Base-by-base conservation (phyloP, 2,888 invertebrate genomes). In the Oxytorus armatus region DNA sequence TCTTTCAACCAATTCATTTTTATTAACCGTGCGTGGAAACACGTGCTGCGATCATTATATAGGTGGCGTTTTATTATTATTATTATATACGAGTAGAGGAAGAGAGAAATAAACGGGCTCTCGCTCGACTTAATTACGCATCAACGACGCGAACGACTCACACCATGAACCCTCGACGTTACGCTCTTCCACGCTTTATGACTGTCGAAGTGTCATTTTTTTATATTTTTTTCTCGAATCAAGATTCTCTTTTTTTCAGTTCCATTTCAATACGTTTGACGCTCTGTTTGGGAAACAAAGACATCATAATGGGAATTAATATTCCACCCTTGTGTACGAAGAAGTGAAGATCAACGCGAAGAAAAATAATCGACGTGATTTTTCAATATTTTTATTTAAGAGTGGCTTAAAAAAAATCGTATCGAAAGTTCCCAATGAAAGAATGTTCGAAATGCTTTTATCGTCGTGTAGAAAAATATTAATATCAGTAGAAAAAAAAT, bases 31-130 rank as follows among this genome's bases (percentile, higher is more conserved):
- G 77, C 65, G 42, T 55, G 69, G 76, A 49, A 80, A 86, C 88
- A 86, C 87, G 86, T 86, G 85, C 79, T 79, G 81, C 79, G 82
- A 81, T 82, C 82, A 86, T 88, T 87, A 61, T n/a, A 23, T 36
- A 81, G 70, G 73, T 63, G 78, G 65, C 61, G 66, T 83, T 82
- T 84, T 84, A 86, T 88, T 84, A 85, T 83, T 65, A n/a, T 36
- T n/a, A n/a, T n/a, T 29, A 68, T 66, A 76, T 57, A n/a, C 21
- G 69, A 61, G 16, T 23, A 16, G 44, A 33, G 74, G 69, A 29
- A 7, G n/a, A 25, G 68, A 65, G 47, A 49, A 59, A 77, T 79
- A 47, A 44, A 57, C 21, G n/a, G 8, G 42, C 10, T n/a, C 10
- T n/a, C 16, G 39, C 49, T 18, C 42, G 21, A 72, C 53, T 72